phyloP scores from a whole-genome alignment of 2,888 invertebrate genomes.

The Romanomermis culicivorax region DNA sequence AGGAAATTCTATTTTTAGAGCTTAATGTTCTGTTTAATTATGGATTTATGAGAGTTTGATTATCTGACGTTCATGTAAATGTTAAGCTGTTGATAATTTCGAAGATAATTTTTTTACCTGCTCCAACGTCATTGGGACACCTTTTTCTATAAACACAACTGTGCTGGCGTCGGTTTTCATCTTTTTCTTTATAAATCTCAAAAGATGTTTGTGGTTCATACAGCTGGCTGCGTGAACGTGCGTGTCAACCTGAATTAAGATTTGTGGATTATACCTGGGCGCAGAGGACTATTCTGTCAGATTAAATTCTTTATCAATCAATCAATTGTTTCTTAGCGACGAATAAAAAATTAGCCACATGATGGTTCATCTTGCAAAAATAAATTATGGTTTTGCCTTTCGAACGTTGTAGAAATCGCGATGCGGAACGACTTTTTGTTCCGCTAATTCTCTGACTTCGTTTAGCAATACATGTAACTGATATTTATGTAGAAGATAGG shows the following conservation, averaged over 20 bases:
- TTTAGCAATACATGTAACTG: slow-evolving; percentile 86
- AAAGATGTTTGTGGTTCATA: slow-evolving; percentile 96
- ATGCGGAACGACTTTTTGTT: slow-evolving; percentile 91
- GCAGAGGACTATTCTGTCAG: too few relatives aligned
- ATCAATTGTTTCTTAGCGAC: too few relatives aligned
- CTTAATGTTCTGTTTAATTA: too few relatives aligned
- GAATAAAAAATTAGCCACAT: too few relatives aligned
- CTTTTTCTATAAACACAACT: slow-evolving; percentile 39
- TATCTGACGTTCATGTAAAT: too few relatives aligned
- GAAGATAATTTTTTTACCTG: slow-evolving; percentile 68
- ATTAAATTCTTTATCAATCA: too few relatives aligned
- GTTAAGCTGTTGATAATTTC: too few relatives aligned
- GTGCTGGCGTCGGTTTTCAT: slow-evolving; percentile 73
- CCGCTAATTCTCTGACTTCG: slow-evolving; percentile 78
- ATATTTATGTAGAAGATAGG: slow-evolving; percentile 84
- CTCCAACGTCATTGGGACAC: too few relatives aligned
- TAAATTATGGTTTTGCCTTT: slow-evolving; percentile 41
- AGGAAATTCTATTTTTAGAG: too few relatives aligned
- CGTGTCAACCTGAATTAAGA: slow-evolving; percentile 66
- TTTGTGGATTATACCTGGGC: too few relatives aligned
- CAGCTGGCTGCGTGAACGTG: slow-evolving; percentile 97
- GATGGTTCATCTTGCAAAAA: too few relatives aligned
- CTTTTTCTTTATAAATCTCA: slow-evolving; percentile 94
- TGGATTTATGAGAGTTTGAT: too few relatives aligned
- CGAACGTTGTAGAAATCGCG: slow-evolving; percentile 96